Evolutionary conservation across 2,797 vertebrate genomes (phyloP).

Genomic region (Nothura maculosa): DNA sequence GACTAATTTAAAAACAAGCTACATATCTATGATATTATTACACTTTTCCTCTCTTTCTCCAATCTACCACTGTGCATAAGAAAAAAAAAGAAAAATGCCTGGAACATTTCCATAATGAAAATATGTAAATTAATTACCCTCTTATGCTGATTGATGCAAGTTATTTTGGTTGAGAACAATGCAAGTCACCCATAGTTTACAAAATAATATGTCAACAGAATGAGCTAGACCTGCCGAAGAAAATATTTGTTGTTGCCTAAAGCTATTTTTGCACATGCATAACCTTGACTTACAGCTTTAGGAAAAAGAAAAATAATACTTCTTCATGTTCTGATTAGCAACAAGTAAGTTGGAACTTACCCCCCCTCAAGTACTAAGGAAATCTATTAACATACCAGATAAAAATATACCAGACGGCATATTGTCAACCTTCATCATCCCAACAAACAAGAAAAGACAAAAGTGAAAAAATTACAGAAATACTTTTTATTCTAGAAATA

Average conservation of each 20-base stretch:
- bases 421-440: background rate
- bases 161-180: conserved; percentile 75
- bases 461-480: background rate
- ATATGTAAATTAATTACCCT: conserved; percentile 70
- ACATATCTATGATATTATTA: conserved; percentile 24
- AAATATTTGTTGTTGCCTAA: conserved; percentile 70
- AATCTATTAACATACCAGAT: conserved; percentile 49
- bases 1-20: conserved; percentile 31
- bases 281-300: conserved; percentile 68
- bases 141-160: conserved; percentile 75
- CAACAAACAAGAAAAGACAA: conserved; percentile 35
- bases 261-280: conserved; percentile 69
- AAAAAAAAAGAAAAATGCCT: conserved; percentile 7
- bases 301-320: background rate
- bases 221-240: conserved; percentile 62
- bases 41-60: conserved; percentile 8
- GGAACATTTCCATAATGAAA: conserved; percentile 61
- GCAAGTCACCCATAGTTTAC: conserved; percentile 74
- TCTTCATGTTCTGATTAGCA: conserved; percentile 36
- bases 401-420: conserved; percentile 46
- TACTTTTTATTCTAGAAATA: conserved; percentile 11
- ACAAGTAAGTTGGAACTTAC: conserved; percentile 20
- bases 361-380: conserved; percentile 29
- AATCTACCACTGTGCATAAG: background rate
- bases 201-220: conserved; percentile 79